phyloP scores from a whole-genome alignment of 2,888 invertebrate species.

The Tachina grossa region DNA sequence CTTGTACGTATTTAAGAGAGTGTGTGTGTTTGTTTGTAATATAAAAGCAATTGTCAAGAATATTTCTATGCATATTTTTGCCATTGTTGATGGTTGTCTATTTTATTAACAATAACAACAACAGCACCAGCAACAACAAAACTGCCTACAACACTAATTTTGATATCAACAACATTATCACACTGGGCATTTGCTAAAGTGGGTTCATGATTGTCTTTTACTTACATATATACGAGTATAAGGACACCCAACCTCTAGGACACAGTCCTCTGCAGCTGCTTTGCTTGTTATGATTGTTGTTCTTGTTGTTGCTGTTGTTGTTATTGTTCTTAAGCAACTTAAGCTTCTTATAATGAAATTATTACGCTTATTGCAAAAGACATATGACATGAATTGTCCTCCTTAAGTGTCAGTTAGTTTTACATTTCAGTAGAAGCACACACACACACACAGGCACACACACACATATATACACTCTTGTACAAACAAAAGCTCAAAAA shows the following conservation, averaged over 20 bases:
- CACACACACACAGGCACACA: background rate
- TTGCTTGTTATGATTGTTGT: background rate
- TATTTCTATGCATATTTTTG: slow-evolving; percentile 55
- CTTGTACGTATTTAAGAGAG: background rate
- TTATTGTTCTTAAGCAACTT: slow-evolving; percentile 29
- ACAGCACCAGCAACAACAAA: slow-evolving; percentile 28
- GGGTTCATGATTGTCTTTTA: slow-evolving; percentile 45
- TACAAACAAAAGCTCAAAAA: no score
- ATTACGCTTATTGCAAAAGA: slow-evolving; percentile 68
- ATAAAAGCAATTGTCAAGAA: slow-evolving; percentile 36
- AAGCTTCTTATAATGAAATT: slow-evolving; percentile 66
- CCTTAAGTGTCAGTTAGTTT: slow-evolving; percentile 55
- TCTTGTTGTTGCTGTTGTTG: slow-evolving; percentile 9
- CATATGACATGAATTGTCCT: slow-evolving; percentile 66
- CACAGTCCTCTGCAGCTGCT: background rate
- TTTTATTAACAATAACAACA: slow-evolving; percentile 60
- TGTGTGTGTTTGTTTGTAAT: background rate
- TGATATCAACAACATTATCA: slow-evolving; percentile 57
- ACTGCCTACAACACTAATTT: slow-evolving; percentile 41
- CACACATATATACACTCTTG: background rate
- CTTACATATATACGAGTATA: background rate
- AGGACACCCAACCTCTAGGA: background rate
- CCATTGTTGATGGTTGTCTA: slow-evolving; percentile 58
- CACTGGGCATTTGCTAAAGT: slow-evolving; percentile 61
- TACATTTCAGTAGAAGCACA: background rate